These are phyloP conservation scores for Drosophila rellima DNA, from an alignment of 2,888 invertebrate genomes.

Conservation along the genomic window DNA sequence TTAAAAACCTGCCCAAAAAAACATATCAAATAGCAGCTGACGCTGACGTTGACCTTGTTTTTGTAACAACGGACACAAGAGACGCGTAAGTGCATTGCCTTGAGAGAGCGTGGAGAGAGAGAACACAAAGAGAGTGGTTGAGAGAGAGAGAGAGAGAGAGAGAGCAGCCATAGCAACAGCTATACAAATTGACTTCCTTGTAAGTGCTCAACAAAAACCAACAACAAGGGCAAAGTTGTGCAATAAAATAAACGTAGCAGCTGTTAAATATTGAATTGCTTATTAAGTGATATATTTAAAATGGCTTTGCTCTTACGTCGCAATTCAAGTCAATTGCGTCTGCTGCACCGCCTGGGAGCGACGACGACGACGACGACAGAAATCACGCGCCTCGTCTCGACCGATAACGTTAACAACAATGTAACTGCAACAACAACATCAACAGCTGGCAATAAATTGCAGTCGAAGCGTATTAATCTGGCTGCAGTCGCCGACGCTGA, in stretches of 20 bases:
- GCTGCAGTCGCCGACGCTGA: conserved; percentile 84
- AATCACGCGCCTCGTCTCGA: conserved; percentile 60
- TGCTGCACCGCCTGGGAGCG: conserved; percentile 62
- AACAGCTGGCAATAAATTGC: conserved; percentile 58
- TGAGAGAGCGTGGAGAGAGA: conserved; percentile 7
- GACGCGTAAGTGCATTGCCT: conserved; percentile 60
- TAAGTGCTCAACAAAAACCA: conserved; percentile 19
- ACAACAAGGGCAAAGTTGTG: conserved; percentile 43
- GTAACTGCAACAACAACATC: conserved; percentile 73
- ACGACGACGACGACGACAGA: conserved; percentile 24
- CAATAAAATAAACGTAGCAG: conserved; percentile 30
- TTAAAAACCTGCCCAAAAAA: conserved; percentile 41
- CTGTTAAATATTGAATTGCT: conserved; percentile 31
- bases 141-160: conserved; percentile 14
- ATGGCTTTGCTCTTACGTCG: conserved; percentile 70
- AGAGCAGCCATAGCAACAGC: conserved; percentile 58
- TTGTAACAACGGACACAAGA: conserved; percentile 46
- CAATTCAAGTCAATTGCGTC: conserved; percentile 71
- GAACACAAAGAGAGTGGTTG: background rate
- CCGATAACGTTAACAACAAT: conserved; percentile 45
- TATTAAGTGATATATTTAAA: conserved; percentile 24
- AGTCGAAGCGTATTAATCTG: conserved; percentile 24
- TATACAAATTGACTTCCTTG: conserved; percentile 48
- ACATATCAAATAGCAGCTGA: conserved; percentile 44
- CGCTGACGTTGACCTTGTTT: conserved; percentile 63